Conservation (phyloP, 1,140 invertebrate species). For the Leptopilina boulardi region DNA sequence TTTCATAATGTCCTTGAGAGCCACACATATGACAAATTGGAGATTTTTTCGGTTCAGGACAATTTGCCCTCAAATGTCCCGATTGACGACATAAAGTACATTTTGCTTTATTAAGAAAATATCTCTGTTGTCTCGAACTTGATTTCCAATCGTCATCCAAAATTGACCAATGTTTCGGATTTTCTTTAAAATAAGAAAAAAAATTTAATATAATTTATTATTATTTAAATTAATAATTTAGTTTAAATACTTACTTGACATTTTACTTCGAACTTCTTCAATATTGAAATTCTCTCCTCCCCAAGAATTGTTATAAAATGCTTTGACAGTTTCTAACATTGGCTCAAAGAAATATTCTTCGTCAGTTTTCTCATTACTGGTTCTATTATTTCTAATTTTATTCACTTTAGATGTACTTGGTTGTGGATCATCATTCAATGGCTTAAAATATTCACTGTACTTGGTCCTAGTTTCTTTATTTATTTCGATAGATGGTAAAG, state of each 20-base stretch:
- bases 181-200: constrained; percentile 58
- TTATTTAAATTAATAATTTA: too few species aligned
- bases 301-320: constrained; percentile 80
- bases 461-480: constrained; percentile 50
- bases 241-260: constrained; percentile 80
- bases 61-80: constrained; percentile 75
- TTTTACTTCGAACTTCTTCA: constrained; percentile 74
- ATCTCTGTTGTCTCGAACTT: constrained; percentile 52
- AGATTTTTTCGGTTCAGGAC: constrained; percentile 66
- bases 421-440: neutral
- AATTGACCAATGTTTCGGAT: constrained; percentile 75
- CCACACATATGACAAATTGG: constrained; percentile 81
- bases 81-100: constrained; percentile 78
- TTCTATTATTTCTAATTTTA: neutral
- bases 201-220: constrained; percentile 12
- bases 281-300: constrained; percentile 79
- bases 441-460: neutral
- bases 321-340: constrained; percentile 75
- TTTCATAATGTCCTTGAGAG: constrained; percentile 77
- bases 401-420: neutral
- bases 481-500: constrained; percentile 56
- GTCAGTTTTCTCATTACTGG: constrained; percentile 27
- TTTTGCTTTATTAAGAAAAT: constrained; percentile 64
- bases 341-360: constrained; percentile 60
- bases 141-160: constrained; percentile 66